Percentiles rank a stretch among this genome's conserved stretches.
Evolutionary conservation across 2,113 vertebrate species (phyloP).

Genomic region (Symphodus melops): DNA sequence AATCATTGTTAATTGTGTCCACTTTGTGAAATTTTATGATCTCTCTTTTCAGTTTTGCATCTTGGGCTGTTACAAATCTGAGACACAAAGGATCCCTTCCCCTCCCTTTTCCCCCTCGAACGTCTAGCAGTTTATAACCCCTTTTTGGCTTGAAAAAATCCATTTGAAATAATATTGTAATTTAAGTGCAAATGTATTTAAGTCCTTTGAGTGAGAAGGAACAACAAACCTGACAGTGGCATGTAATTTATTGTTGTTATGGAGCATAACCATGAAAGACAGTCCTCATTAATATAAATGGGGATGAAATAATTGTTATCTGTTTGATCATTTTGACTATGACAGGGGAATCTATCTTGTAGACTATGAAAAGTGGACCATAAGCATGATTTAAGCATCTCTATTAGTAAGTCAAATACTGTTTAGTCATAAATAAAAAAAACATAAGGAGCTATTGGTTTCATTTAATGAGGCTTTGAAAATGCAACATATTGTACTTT

Average conservation of each 20-base stretch:
- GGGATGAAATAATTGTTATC: conserved; percentile 88
- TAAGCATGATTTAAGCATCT: conserved; percentile 85
- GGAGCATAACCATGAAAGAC: conserved; percentile 86
- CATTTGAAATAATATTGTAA: conserved; percentile 64
- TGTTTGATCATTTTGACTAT: conserved; percentile 88
- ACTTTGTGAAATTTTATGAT: conserved; percentile 49
- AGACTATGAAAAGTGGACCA: conserved; percentile 84
- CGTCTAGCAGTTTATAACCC: conserved; percentile 59
- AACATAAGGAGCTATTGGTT: not conserved
- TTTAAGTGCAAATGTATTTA: conserved; percentile 71
- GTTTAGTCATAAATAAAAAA: conserved; percentile 41
- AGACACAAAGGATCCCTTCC: conserved; percentile 19
- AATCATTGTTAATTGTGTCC: too few species aligned
- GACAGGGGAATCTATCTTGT: conserved; percentile 88
- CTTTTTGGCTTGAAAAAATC: conserved; percentile 64
- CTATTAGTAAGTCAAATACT: conserved; percentile 82
- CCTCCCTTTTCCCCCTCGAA: conserved; percentile 42
- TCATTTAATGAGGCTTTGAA: conserved; percentile 17
- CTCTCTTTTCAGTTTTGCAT: conserved; percentile 64
- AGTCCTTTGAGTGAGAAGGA: conserved; percentile 68
- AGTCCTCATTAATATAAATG: conserved; percentile 87
- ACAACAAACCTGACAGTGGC: conserved; percentile 83
- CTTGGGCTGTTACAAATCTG: conserved; percentile 44
- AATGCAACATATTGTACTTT: conserved; percentile 2
- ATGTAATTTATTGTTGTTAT: conserved; percentile 88